These are phyloP conservation scores for Tragelaphus buxtoni DNA, from an alignment of 2,113 vertebrate genomes.

Conservation along the genomic window DNA sequence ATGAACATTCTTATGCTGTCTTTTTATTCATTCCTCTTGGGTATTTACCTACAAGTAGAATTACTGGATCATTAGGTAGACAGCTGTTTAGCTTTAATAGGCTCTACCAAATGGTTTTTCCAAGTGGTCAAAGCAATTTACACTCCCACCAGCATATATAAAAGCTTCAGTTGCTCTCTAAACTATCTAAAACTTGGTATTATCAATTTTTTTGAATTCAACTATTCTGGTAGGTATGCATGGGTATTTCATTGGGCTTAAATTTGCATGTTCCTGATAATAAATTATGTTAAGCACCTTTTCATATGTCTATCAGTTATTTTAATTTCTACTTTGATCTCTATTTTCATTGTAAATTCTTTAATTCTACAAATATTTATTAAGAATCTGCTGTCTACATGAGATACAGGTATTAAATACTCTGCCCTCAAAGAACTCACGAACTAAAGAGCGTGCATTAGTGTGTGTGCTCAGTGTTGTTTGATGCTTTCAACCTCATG, in stretches of 20 bases:
- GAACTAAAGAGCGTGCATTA: not conserved
- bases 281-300: not conserved
- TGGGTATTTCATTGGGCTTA: not conserved
- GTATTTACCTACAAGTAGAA: not conserved
- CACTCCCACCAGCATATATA: not conserved
- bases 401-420: not conserved
- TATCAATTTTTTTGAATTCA: not conserved
- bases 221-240: not conserved
- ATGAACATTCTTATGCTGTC: not conserved
- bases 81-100: not conserved
- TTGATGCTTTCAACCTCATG: not conserved
- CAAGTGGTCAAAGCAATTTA: not conserved
- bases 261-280: not conserved
- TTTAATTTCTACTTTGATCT: not conserved
- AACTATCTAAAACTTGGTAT: not conserved
- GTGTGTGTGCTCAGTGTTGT: not conserved
- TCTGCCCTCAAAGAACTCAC: not conserved
- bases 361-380: conserved; percentile 2
- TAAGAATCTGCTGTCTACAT: not conserved
- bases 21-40: not conserved
- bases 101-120: not conserved
- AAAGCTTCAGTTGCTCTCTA: not conserved
- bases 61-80: not conserved
- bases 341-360: not conserved
- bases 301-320: not conserved